Percentiles rank a stretch among this genome's conserved stretches.
Conservation (phyloP, 2,113 vertebrate genomes). For the Oreochromis spilurus region DNA sequence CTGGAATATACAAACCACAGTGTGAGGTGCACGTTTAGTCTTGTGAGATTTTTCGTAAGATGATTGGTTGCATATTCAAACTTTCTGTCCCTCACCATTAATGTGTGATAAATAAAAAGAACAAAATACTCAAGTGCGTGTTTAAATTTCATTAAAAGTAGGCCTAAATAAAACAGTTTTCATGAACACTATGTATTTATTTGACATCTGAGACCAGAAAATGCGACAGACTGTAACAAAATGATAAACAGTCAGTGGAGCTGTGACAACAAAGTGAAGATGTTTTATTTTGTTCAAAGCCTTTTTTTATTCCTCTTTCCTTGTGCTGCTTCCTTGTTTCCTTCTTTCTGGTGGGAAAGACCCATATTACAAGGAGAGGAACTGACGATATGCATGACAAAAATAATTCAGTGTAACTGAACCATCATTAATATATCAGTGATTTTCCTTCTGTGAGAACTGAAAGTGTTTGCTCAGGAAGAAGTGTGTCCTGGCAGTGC, state of each 20-base stretch:
- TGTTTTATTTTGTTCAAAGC: not conserved
- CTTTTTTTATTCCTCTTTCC: not conserved
- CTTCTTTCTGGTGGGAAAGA: not conserved
- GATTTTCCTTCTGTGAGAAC: not conserved
- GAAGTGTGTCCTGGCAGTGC: not conserved
- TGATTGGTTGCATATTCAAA: not conserved
- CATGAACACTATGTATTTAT: not conserved
- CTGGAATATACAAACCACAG: not conserved
- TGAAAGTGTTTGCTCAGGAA: not conserved
- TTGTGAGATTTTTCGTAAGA: not conserved
- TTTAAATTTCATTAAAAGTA: not conserved
- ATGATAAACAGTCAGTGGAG: not conserved
- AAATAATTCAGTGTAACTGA: not conserved
- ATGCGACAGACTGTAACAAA: not conserved
- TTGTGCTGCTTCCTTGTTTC: not conserved
- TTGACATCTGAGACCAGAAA: not conserved
- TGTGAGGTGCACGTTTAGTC: not conserved
- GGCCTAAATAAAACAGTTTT: not conserved
- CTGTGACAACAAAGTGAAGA: not conserved
- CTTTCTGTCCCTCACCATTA: not conserved
- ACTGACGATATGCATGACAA: not conserved
- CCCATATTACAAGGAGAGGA: not conserved
- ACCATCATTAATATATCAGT: not conserved
- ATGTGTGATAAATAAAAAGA: not conserved
- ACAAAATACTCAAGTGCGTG: fast-evolving